phyloP scores from a whole-genome alignment of 2,888 invertebrate species.

The Andrena trimmerana region DNA sequence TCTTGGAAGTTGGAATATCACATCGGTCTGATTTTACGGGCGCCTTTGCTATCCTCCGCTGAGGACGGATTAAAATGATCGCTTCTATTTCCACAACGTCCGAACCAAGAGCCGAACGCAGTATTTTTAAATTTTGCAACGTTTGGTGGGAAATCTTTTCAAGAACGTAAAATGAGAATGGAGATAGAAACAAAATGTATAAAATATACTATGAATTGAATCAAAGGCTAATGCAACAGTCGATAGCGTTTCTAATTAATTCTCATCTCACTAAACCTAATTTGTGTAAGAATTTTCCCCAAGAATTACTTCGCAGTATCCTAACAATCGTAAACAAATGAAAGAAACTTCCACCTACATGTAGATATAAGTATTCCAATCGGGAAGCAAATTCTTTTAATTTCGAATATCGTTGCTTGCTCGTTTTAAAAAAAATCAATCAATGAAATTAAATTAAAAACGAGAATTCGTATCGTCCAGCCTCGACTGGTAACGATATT shows the following conservation, averaged over 20 bases:
- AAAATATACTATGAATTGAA: no score
- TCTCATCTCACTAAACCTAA: no score
- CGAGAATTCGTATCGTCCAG: slow-evolving; percentile 52
- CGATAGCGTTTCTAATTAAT: no score
- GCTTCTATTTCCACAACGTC: slow-evolving; percentile 24
- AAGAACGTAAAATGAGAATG: no score
- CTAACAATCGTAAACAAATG: no score
- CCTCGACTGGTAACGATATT: slow-evolving; percentile 65
- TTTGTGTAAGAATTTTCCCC: no score
- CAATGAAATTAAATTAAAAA: slow-evolving; percentile 55
- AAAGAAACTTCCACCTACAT: no score
- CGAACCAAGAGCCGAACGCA: neutral
- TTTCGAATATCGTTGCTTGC: neutral
- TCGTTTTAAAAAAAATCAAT: slow-evolving; percentile 7
- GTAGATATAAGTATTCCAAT: no score
- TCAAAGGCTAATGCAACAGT: no score
- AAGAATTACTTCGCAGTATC: no score
- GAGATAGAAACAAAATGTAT: no score
- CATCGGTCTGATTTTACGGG: slow-evolving; percentile 1
- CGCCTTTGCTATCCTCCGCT: slow-evolving; percentile 11
- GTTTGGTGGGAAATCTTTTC: neutral
- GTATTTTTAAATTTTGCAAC: slow-evolving; percentile 15
- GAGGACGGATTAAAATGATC: slow-evolving; percentile 19
- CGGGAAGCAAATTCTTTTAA: no score
- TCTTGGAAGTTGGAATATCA: slow-evolving; percentile 20